Base-by-base conservation (phyloP, 1,140 invertebrate species). In the Sarcophaga peregrina region DNA sequence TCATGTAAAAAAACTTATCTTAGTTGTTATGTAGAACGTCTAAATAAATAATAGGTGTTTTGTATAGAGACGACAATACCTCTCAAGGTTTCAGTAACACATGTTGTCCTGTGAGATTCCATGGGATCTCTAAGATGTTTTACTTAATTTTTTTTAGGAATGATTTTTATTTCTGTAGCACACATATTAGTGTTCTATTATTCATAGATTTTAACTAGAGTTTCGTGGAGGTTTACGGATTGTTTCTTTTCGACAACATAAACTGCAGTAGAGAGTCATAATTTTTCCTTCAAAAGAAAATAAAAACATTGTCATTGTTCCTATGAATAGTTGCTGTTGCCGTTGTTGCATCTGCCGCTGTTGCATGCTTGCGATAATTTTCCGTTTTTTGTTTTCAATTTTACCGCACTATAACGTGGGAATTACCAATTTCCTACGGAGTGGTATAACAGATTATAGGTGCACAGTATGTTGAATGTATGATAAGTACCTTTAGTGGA, bases 361-460 rank as follows among this genome's bases (percentile, higher is more conserved):
- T 58, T 58, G 54, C 54, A 58, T 58, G 54, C 13, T 58, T 58
- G 25, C 25, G 25, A 37, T 37, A 37, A 37, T 37, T 37, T 37
- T 37, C 25, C 25, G 25, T 37, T 37, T 37, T 37, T 37, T 37
- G 13, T 58, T 58, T 58, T 58, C 17, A 75, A 15, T 48, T 78
- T 78, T 78, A 47, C 75, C 75, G 75, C 75, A 78, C 75, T 78
- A 50, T 78, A 78, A 52, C 75, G 75, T 78, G 75, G 75, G 75
- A 78, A 78, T 78, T 78, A 78, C 75, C 75, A 78, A 78, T 78
- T 78, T 78, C 25, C 25, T 37, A 37, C 25, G 25, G 25, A 2
- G 25, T 2, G 25, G 25, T 37, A 37, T 37, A 37, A 37, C 25
- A 37, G 13, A 9, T 48, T n/a, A n/a, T 76, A n/a, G 15, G 54